Percentiles rank a stretch among this genome's conserved stretches.
Conservation (phyloP, 1,140 invertebrate species). For the Carposina sasakii region DNA sequence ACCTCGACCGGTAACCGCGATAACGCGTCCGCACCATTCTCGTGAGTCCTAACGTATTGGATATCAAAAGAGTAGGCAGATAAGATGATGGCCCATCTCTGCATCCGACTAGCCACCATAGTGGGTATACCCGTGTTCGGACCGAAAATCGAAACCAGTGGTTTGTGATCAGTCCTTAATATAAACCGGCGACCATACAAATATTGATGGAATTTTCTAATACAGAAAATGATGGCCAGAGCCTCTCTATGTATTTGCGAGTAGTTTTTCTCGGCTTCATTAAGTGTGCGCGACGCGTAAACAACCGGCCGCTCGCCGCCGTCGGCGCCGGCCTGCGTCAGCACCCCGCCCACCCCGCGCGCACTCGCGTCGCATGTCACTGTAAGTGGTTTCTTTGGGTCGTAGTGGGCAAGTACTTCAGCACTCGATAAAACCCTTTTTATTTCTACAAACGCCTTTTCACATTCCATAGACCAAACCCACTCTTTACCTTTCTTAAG, state of each 20-base stretch:
- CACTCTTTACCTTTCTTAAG: slow-evolving; percentile 24
- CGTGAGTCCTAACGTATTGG: not conserved
- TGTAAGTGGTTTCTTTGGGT: not conserved
- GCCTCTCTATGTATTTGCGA: not conserved
- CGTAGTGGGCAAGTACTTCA: not conserved
- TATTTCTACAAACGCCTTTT: not conserved
- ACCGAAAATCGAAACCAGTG: not conserved
- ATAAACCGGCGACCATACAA: not conserved
- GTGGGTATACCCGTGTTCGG: not conserved
- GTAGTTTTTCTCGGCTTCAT: not conserved
- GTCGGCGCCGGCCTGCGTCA: not conserved
- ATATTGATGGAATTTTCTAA: slow-evolving; percentile 7
- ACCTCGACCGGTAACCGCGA: not conserved
- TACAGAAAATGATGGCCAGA: not conserved
- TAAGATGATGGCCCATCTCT: not conserved
- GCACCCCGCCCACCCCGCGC: slow-evolving; percentile 3
- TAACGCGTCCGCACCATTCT: not conserved
- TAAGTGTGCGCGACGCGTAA: slow-evolving; percentile 1
- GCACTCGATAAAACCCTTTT: not conserved
- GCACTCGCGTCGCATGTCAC: slow-evolving; percentile 3
- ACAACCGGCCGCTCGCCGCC: not conserved
- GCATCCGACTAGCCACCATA: not conserved
- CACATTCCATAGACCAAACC: slow-evolving; percentile 8
- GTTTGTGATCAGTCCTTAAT: slow-evolving; percentile 1
- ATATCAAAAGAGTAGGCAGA: not conserved